phyloP scores from a whole-genome alignment of 2,113 vertebrate species.

The Aspiorhynchus laticeps region DNA sequence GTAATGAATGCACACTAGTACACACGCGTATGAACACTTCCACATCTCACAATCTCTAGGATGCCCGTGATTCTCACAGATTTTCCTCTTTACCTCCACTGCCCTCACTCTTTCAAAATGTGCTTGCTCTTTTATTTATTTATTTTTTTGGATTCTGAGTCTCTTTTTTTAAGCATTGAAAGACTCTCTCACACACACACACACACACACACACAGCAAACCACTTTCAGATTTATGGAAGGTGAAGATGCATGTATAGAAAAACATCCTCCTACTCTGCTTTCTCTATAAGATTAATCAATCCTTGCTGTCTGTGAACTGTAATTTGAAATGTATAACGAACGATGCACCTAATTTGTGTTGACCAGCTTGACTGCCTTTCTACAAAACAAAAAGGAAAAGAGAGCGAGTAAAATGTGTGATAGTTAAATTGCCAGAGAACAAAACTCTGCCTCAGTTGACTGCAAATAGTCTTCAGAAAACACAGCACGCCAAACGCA shows the following conservation, averaged over 20 bases:
- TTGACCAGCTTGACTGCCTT: neutral
- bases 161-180: neutral
- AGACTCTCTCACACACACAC: neutral
- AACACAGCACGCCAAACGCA: conserved; percentile 52
- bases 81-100: neutral
- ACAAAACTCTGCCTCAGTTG: conserved; percentile 35
- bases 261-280: neutral
- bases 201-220: neutral
- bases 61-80: neutral
- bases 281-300: neutral
- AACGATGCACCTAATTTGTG: neutral
- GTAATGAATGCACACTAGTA: neutral
- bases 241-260: neutral
- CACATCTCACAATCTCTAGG: neutral
- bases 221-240: neutral
- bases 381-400: neutral
- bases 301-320: neutral
- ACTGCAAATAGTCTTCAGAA: conserved; percentile 47
- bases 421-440: conserved; percentile 4
- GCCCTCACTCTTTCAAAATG: neutral
- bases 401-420: neutral
- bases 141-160: neutral
- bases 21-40: neutral
- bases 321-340: neutral
- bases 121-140: neutral